Conservation (phyloP, 2,797 vertebrate species). For the Fistularia commersonii region DNA sequence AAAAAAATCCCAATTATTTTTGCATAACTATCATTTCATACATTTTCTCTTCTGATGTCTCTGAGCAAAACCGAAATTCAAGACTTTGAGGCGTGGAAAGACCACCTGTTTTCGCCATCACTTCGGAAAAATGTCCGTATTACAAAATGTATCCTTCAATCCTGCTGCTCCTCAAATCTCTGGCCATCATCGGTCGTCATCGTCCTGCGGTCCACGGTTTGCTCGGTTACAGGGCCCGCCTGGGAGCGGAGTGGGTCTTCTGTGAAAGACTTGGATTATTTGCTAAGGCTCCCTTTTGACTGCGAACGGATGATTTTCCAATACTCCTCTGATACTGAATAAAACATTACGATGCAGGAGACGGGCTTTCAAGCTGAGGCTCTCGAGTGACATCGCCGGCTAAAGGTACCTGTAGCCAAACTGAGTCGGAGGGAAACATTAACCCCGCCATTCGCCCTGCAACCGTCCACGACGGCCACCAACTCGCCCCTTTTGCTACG, state of each 20-base stretch:
- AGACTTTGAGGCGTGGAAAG: no score
- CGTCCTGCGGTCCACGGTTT: conserved; percentile 36
- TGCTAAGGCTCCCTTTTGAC: conserved; percentile 43
- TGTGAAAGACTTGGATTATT: conserved; percentile 35
- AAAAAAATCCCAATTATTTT: no score
- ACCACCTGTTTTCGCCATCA: neutral
- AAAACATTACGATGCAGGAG: conserved; percentile 82
- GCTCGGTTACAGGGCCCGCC: conserved; percentile 20
- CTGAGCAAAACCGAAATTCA: no score
- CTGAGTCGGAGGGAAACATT: conserved; percentile 59
- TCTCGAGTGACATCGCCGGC: conserved; percentile 70
- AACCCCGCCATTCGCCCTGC: conserved; percentile 38
- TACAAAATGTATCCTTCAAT: conserved; percentile 67
- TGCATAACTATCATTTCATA: no score
- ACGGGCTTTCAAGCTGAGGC: conserved; percentile 59
- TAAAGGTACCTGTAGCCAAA: conserved; percentile 36
- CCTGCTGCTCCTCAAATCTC: conserved; percentile 65
- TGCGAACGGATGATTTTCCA: conserved; percentile 79
- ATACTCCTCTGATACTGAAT: conserved; percentile 77
- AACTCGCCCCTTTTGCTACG: no score
- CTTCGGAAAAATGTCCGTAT: conserved; percentile 44
- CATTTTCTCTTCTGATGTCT: no score
- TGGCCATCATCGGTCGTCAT: conserved; percentile 69
- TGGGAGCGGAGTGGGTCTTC: conserved; percentile 11
- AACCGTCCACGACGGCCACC: neutral